Base-by-base conservation (phyloP, 2,797 vertebrate genomes). In the Enoplosus armatus region DNA sequence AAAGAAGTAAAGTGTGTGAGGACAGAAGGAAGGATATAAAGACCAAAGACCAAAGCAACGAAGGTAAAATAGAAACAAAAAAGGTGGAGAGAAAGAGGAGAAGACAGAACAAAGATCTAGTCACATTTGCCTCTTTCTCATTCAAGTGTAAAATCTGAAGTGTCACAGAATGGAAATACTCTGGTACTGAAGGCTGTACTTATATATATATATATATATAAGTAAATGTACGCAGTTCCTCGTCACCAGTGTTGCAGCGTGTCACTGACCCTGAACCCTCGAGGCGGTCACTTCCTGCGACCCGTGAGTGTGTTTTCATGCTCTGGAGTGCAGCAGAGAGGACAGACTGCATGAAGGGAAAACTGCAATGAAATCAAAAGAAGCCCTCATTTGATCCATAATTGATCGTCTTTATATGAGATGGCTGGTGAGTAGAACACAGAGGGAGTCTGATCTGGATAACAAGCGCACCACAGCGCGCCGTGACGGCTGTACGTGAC, bases 371-470 rank as follows among this genome's bases (percentile, higher is more conserved):
- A 90, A 91, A 86, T 82, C 90, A 92, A 91, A 84, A 79, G 56
- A 76, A 83, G 72, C 67, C 61, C 78, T 89, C 87, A 93, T 95
- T 95, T 95, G 93, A 96, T 96, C 93, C 92, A 95, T 96, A 95
- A 96, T 96, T 95, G 94, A 95, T 95, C 41, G 79, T 79, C 88
- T 93, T 90, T 88, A 92, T 93, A 67, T 83, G 93, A 87, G 89
- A 50, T 27, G 82, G 86, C 79, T 81, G 84, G 83, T 86, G 85
- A 87, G 87, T 67, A 18, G 78, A 62, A 83, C 80, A 73, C 86
- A 83, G 55, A 75, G 74, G 74, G 65, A 86, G 92, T 77, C 80
- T 89, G 92, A 91, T 93, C 71, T 81, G 64, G 90, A 94, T 95
- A 96, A 95, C 95, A 92, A 95, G 94, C 91, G 50, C 82, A 41